Conservation (phyloP, 35 echinoderm and acorn worm genomes). For the Amphiura filiformis region DNA sequence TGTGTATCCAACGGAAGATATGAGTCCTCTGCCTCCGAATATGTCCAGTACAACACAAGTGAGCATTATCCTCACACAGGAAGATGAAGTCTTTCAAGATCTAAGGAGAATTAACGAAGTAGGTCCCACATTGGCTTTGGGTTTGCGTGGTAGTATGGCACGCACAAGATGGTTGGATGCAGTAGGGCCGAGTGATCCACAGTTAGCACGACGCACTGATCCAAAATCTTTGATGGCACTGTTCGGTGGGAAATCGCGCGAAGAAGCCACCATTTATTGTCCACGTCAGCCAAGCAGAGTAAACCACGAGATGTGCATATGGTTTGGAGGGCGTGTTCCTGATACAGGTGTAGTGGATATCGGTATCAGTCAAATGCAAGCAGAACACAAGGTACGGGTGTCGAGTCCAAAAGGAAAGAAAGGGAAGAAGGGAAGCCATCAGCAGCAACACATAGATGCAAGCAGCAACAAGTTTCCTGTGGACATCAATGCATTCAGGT, state of each 20-base stretch:
- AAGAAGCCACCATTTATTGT: constrained; percentile 72
- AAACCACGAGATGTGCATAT: constrained; percentile 78
- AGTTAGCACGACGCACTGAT: constrained; percentile 81
- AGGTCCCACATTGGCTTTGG: constrained; percentile 48
- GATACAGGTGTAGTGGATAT: constrained; percentile 60
- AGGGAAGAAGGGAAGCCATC: constrained; percentile 50
- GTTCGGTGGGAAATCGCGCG: constrained; percentile 67
- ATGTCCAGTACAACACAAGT: not conserved
- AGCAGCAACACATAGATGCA: not conserved
- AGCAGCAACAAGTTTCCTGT: no score
- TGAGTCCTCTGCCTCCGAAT: constrained; percentile 16
- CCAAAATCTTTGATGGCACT: constrained; percentile 79
- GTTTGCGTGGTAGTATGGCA: constrained; percentile 65
- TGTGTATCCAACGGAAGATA: constrained; percentile 56
- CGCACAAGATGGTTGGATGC: constrained; percentile 73
- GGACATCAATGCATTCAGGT: not conserved
- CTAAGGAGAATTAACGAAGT: not conserved
- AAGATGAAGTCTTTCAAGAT: not conserved
- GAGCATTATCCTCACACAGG: not conserved
- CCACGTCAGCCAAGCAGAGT: constrained; percentile 77
- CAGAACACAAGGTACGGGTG: not conserved
- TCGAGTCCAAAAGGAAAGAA: constrained; percentile 53
- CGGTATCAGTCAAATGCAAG: not conserved
- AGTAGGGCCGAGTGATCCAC: constrained; percentile 81
- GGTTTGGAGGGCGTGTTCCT: constrained; percentile 91